Conservation (phyloP, 2,888 invertebrate genomes). For the Cenopis cana region DNA sequence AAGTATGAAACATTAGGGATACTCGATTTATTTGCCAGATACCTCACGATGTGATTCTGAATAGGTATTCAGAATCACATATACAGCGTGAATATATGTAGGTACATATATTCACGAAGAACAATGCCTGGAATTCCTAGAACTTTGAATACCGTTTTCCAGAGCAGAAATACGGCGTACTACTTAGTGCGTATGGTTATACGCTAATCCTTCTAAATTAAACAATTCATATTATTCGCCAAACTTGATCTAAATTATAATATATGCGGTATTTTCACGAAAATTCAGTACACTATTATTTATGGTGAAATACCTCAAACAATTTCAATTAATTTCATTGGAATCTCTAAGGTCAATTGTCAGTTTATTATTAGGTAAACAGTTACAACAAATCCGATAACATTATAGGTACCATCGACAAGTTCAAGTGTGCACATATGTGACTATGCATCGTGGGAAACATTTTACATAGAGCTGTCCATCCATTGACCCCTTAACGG, state of each 20-base stretch:
- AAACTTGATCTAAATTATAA: background rate
- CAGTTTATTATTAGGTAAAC: slow-evolving; percentile 59
- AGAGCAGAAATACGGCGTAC: background rate
- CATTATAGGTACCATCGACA: slow-evolving; percentile 53
- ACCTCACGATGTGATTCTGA: no score
- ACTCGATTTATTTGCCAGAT: no score
- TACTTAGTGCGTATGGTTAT: background rate
- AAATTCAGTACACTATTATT: background rate
- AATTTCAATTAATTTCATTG: background rate
- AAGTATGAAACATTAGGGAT: no score
- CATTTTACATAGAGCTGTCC: slow-evolving; percentile 61
- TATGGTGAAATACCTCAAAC: background rate
- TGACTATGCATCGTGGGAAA: slow-evolving; percentile 74
- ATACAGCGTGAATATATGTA: no score
- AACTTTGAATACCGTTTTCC: background rate
- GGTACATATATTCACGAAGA: no score
- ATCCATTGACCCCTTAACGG: slow-evolving; percentile 72
- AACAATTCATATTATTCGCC: background rate
- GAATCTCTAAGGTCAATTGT: slow-evolving; percentile 48
- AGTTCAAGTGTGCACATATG: slow-evolving; percentile 52
- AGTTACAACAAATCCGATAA: slow-evolving; percentile 61
- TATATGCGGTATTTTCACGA: background rate
- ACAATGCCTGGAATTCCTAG: no score
- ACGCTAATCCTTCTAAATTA: background rate
- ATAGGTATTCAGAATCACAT: no score